Conservation (phyloP, 1,140 invertebrate species). For the Homarus americanus region DNA sequence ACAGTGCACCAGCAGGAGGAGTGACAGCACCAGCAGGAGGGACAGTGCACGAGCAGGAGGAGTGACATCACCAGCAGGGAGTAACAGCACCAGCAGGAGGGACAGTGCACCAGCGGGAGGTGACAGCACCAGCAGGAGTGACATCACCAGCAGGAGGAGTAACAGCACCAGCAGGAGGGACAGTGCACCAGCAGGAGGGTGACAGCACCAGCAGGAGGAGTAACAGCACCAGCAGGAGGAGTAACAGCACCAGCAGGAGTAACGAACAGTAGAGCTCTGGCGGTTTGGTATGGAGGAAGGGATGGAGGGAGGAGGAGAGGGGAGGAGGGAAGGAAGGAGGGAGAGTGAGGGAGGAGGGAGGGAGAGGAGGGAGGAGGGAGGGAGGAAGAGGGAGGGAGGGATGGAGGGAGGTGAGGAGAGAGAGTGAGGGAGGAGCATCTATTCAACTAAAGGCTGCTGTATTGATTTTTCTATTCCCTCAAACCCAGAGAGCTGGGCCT, state of each 20-base stretch:
- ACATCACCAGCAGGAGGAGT: too few relatives aligned
- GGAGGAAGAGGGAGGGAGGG: neutral
- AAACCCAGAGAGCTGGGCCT: too few relatives aligned
- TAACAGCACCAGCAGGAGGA: too few relatives aligned
- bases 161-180: too few relatives aligned
- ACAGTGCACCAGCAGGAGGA: neutral
- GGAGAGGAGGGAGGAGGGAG: neutral
- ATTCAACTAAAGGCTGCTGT: constrained; percentile 20
- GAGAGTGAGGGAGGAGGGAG: neutral
- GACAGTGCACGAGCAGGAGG: too few relatives aligned
- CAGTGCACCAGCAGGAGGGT: too few relatives aligned
- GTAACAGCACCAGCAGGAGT: too few relatives aligned
- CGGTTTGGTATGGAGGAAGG: too few relatives aligned
- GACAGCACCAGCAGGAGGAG: too few relatives aligned
- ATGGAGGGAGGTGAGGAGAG: neutral
- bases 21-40: neutral
- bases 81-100: neutral
- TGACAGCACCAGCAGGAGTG: too few relatives aligned
- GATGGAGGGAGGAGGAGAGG: neutral
- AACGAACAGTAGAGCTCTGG: too few relatives aligned
- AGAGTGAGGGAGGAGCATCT: constrained; percentile 9
- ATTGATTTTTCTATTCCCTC: neutral
- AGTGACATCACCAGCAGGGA: neutral
- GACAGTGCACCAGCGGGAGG: too few relatives aligned
- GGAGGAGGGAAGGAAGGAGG: neutral